Evolutionary conservation across 1,140 invertebrate genomes (phyloP), one percentile per base, ranked within the genome.

Genomic region (Danaus melanippus): DNA sequence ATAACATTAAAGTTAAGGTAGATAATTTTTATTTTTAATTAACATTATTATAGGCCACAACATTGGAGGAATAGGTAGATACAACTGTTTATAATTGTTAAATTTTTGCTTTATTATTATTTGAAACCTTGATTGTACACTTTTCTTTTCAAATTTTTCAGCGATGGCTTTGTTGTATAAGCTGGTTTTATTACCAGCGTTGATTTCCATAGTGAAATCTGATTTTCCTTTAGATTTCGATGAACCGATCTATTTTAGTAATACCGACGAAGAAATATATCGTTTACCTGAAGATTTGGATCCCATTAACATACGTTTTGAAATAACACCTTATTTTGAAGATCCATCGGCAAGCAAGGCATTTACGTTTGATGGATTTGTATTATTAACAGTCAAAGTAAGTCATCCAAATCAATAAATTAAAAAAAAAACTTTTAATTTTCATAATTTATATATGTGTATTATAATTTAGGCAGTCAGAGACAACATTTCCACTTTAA

Each of bases 321-420:
- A 86, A 69, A 70, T 86, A 40, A 81, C 87, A 1, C 90, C 91
- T 1, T 88, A 91, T 69, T 87, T 92, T 48, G 88, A 89, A 60
- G 66, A 66, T 39, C 71, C 57, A 50, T 71, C 64, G 32, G 73
- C 77, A 49, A 74, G 68, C 9, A 85, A 87, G 46, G 86, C 87
- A 12, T 92, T 91, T 62, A 88, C 82, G 9, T 92, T 93, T 67
- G 72, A 88, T 51, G 92, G 92, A 21, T 73, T 80, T 44, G 89
- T 91, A 0, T 82, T 66, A n/a, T 90, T 93, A 45, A 71, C 70
- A 50, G 46, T 89, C 15, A 57, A 56, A 9, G 77, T 87, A 69
- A 77, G 72, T 71, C 52, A 49, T 42, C 4, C 8, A 50, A 39
- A 39, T 11, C 10, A 44, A 32, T 21, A 43, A 12, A 12, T 44